Conservation (phyloP, 1,140 invertebrate genomes). For the Euglossa dilemma region DNA sequence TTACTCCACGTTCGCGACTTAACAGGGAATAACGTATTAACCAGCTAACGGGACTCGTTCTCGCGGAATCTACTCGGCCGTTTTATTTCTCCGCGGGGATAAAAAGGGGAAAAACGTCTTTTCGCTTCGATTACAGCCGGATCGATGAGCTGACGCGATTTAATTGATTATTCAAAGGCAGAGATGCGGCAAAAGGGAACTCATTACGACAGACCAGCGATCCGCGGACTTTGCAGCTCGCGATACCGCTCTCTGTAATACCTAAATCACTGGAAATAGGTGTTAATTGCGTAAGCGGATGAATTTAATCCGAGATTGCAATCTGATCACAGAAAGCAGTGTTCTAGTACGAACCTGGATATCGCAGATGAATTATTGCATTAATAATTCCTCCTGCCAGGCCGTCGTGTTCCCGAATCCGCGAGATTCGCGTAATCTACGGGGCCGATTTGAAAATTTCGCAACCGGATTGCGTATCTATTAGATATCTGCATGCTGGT, state of each 20-base stretch:
- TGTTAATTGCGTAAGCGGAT: slow-evolving; percentile 35
- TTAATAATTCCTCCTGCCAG: slow-evolving; percentile 2
- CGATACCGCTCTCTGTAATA: not conserved
- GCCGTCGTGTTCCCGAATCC: not conserved
- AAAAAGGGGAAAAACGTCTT: not conserved
- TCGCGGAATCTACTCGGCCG: too few species aligned
- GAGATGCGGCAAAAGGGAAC: not conserved
- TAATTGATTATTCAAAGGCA: not conserved
- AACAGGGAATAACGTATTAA: not conserved
- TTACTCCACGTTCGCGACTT: not conserved
- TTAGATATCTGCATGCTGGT: too few species aligned
- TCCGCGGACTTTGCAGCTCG: not conserved
- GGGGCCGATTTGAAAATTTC: not conserved
- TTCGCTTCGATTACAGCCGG: not conserved
- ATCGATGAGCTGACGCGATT: not conserved
- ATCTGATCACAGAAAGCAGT: slow-evolving; percentile 4
- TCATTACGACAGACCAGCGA: slow-evolving; percentile 10
- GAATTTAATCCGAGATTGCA: slow-evolving; percentile 31
- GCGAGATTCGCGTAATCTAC: not conserved
- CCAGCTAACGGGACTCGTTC: too few species aligned
- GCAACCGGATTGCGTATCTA: too few species aligned
- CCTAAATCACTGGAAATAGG: slow-evolving; percentile 26
- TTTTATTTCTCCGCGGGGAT: not conserved
- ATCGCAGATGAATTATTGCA: slow-evolving; percentile 23
- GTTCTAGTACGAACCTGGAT: not conserved